Base-by-base conservation (phyloP, 2,113 vertebrate genomes). In the Callaeas wilsoni region DNA sequence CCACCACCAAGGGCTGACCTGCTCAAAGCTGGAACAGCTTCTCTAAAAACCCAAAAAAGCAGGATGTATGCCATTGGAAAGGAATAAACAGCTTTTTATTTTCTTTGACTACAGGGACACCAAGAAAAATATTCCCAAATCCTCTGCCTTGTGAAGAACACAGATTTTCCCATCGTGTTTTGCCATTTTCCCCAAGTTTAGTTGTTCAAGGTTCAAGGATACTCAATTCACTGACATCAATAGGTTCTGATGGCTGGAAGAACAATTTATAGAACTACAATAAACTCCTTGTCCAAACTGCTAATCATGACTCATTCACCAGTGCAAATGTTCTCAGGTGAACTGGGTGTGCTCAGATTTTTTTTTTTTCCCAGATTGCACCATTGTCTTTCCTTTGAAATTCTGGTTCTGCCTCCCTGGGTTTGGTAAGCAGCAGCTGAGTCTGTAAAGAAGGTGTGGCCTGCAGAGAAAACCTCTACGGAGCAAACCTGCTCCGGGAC, bases 271-370 rank as follows among this genome's bases (percentile, higher is more conserved):
- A 83, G 39, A 76, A 37, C 75, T 77, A 65, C 94, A 91, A 87
- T 80, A 87, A 93, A 87, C 95, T 79, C 17, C 81, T 65, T 57
- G 23, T 70, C 64, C 62, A 87, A 84, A 76, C 77, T 82, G 81
- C 84, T 67, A 18, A 20, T 56, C 49, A 22, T 90, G 94, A 94
- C 41, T 94, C 93, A 95, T 33, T 41, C 67, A 47, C 13, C 63
- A 16, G 52, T 16, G 50, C 57, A 75, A 65, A 85, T 4, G 64
- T 44, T 91, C 92, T 53, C 87, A 81, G 73, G 88, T 94, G 93
- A 95, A 88, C 82, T 93, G 92, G 93, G 95, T 68, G 95, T 96
- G 95, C 79, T 88, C 88, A 26, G 71, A 12, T 65, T 46, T 69
- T 71, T 57, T 64, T 75, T 75, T 39, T 91, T 82, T 84, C 65